phyloP scores from a whole-genome alignment of 2,797 vertebrate species.

The Mastacembelus armatus region DNA sequence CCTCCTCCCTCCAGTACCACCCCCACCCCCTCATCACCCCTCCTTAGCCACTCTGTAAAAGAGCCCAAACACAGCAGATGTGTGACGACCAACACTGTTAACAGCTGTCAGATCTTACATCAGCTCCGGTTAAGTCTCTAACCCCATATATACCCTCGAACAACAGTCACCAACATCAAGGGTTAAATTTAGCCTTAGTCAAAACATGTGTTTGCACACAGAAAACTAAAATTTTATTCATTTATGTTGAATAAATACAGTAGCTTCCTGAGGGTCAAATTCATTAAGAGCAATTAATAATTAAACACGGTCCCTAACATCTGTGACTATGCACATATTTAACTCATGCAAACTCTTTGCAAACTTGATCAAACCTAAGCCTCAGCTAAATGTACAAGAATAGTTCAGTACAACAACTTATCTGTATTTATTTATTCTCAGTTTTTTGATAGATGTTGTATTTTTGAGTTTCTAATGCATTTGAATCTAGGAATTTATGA shows the following conservation, averaged over 20 bases:
- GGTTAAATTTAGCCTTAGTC: slow-evolving; percentile 12
- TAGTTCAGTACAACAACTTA: too few relatives aligned
- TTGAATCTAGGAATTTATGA: too few relatives aligned
- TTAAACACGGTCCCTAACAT: neutral
- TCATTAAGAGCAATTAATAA: slow-evolving; percentile 5
- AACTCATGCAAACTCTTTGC: too few relatives aligned
- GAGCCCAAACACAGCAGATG: slow-evolving; percentile 73
- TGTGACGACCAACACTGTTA: slow-evolving; percentile 65
- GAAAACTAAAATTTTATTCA: neutral
- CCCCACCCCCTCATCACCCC: neutral
- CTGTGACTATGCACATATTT: neutral
- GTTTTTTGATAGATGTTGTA: too few relatives aligned
- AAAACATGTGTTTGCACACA: neutral
- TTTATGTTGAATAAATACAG: neutral
- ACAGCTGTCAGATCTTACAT: slow-evolving; percentile 76
- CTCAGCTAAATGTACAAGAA: too few relatives aligned
- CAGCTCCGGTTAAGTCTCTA: slow-evolving; percentile 49
- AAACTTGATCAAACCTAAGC: too few relatives aligned
- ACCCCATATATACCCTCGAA: slow-evolving; percentile 19
- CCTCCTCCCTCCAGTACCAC: slow-evolving; percentile 26
- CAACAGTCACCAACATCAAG: slow-evolving; percentile 38
- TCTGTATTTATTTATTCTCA: too few relatives aligned
- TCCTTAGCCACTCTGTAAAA: slow-evolving; percentile 57
- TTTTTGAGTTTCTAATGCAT: too few relatives aligned
- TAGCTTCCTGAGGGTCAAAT: neutral